A percentile compares a stretch with the other conserved stretches of the same genome.
These are phyloP conservation scores for Melanchra persicariae DNA, from an alignment of 2,888 invertebrate species.

Conservation along the genomic window DNA sequence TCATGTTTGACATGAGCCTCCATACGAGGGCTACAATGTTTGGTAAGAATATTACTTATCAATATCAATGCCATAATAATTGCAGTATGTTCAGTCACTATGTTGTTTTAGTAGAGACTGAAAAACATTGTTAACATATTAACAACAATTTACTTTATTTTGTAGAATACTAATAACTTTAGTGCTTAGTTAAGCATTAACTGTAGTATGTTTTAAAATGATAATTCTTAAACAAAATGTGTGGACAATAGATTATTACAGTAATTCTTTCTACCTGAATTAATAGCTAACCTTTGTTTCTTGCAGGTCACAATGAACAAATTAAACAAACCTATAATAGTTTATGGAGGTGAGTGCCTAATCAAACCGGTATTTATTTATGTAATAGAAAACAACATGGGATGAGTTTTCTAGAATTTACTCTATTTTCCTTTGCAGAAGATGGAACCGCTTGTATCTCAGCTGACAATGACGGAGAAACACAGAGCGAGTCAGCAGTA, in stretches of 20 bases:
- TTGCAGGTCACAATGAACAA: constrained; percentile 86
- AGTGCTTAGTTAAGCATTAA: too few species aligned
- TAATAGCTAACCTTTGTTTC: constrained; percentile 5
- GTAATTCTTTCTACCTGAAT: too few species aligned
- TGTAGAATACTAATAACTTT: too few species aligned
- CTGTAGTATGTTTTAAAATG: too few species aligned
- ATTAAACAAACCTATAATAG: constrained; percentile 83
- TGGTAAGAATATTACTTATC: too few species aligned
- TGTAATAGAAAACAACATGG: neutral
- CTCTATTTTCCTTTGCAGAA: constrained; percentile 56
- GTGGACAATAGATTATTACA: too few species aligned
- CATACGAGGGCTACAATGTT: neutral
- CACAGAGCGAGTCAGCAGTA: constrained; percentile 78
- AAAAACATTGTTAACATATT: too few species aligned
- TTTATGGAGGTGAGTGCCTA: constrained; percentile 82
- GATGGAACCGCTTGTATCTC: constrained; percentile 73
- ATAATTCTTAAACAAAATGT: neutral
- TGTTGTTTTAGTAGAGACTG: too few species aligned
- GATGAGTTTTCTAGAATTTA: neutral
- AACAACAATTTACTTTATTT: too few species aligned
- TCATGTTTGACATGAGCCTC: neutral
- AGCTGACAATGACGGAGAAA: constrained; percentile 78
- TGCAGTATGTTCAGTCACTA: too few species aligned
- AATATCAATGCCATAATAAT: too few species aligned
- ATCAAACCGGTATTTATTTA: neutral